phyloP scores from a whole-genome alignment of 2,888 invertebrate species.

The Tribolium freemani region DNA sequence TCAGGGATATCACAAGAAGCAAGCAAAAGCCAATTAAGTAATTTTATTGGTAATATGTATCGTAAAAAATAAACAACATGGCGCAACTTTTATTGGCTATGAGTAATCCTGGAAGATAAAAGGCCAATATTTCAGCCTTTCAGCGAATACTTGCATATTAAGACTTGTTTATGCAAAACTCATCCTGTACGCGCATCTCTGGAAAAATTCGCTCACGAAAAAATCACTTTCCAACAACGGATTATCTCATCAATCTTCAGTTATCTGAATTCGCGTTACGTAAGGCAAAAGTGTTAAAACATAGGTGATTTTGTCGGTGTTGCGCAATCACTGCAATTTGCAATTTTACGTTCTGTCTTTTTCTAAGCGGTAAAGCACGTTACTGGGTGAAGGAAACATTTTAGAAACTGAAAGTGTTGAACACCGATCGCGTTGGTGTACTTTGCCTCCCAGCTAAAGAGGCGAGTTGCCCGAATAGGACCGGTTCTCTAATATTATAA shows the following conservation, averaged over 20 bases:
- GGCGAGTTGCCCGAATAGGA: constrained; percentile 56
- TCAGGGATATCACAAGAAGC: constrained; percentile 5
- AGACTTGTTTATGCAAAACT: constrained; percentile 18
- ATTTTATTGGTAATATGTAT: constrained; percentile 30
- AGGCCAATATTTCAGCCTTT: constrained; percentile 14
- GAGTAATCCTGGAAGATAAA: constrained; percentile 29
- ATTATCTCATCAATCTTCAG: constrained; percentile 40
- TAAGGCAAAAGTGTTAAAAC: constrained; percentile 43
- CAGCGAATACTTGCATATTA: constrained; percentile 27
- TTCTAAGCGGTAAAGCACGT: constrained; percentile 31
- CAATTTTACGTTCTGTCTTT: constrained; percentile 41
- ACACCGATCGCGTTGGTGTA: constrained; percentile 51
- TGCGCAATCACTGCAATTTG: constrained; percentile 44
- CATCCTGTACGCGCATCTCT: constrained; percentile 14
- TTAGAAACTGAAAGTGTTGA: constrained; percentile 54
- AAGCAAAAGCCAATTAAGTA: constrained; percentile 15
- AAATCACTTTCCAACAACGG: constrained; percentile 28
- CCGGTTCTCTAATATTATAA: constrained; percentile 56
- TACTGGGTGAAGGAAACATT: constrained; percentile 44
- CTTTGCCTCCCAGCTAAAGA: constrained; percentile 48
- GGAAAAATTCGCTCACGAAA: constrained; percentile 5
- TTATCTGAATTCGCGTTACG: constrained; percentile 37
- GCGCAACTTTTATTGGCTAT: constrained; percentile 27
- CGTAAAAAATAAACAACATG: constrained; percentile 28
- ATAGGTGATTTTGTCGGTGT: constrained; percentile 41